phyloP scores from a whole-genome alignment of 2,113 vertebrate species.

The Clarias batrachus region DNA sequence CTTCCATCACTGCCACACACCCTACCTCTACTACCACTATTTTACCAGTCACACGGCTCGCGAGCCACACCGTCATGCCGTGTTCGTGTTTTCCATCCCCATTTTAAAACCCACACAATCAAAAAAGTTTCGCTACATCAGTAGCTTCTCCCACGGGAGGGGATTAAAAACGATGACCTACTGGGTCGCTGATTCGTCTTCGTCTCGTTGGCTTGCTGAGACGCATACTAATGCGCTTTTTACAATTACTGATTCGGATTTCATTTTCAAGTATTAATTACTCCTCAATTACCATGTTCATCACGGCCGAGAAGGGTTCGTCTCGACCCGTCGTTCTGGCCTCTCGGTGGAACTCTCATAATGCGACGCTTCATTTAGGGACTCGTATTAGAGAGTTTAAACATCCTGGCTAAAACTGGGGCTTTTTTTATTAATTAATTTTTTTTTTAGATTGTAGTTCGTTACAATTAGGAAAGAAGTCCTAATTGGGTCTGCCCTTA shows the following conservation, averaged over 20 bases:
- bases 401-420: background rate
- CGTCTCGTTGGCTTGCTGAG: conserved; percentile 29
- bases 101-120: conserved; percentile 56
- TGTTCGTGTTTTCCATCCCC: background rate
- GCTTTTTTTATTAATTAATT: too few species aligned
- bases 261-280: conserved; percentile 39
- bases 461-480: background rate
- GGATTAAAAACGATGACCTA: conserved; percentile 32
- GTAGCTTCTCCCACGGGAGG: conserved; percentile 13
- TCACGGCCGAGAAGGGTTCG: conserved; percentile 19
- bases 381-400: background rate
- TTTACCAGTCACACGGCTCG: background rate
- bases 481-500: background rate
- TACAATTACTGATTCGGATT: conserved; percentile 41
- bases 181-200: conserved; percentile 55
- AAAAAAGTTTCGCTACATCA: conserved; percentile 28
- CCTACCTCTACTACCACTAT: background rate
- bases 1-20: background rate
- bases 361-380: conserved; percentile 11
- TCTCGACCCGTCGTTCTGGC: background rate
- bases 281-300: conserved; percentile 37
- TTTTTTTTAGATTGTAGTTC: too few species aligned
- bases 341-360: conserved; percentile 12
- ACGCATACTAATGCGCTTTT: conserved; percentile 41
- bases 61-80: too few species aligned